These are phyloP conservation scores for Egretta garzetta DNA, from an alignment of 2,113 vertebrate genomes.

Conservation along the genomic window DNA sequence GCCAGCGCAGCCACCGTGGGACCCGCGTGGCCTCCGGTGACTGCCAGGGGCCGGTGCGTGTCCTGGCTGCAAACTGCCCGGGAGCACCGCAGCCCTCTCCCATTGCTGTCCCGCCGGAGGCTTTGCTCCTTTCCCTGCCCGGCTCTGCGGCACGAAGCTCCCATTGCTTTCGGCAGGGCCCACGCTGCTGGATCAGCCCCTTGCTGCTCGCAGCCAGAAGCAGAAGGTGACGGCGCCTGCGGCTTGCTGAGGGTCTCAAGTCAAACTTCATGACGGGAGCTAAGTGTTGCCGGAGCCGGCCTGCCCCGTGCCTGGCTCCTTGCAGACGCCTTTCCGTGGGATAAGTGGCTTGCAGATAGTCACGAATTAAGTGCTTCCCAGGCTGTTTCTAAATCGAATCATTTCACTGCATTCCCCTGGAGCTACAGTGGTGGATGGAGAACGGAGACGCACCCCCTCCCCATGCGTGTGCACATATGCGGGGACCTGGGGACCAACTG, in stretches of 20 bases:
- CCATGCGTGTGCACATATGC: accelerated
- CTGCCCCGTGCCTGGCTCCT: neutral
- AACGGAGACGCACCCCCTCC: neutral
- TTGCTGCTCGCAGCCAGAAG: neutral
- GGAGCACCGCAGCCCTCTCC: neutral
- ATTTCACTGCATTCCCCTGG: neutral
- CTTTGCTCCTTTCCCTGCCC: neutral
- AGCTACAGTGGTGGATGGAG: accelerated
- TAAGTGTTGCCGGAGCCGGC: accelerated
- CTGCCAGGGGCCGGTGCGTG: accelerated
- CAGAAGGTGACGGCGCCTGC: neutral
- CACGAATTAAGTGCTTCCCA: neutral
- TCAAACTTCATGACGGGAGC: neutral
- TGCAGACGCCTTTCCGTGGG: neutral
- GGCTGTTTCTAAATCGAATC: neutral
- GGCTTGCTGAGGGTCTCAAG: neutral
- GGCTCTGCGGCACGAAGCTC: accelerated
- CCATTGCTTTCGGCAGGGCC: accelerated
- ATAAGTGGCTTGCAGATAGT: neutral
- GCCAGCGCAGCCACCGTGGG: accelerated
- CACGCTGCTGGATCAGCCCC: neutral
- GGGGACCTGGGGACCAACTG: neutral
- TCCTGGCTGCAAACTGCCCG: neutral
- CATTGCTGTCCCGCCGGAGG: accelerated
- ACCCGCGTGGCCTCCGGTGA: neutral